Evolutionary conservation across 2,888 invertebrate species (phyloP).

Genomic region (Entomobrya proxima): DNA sequence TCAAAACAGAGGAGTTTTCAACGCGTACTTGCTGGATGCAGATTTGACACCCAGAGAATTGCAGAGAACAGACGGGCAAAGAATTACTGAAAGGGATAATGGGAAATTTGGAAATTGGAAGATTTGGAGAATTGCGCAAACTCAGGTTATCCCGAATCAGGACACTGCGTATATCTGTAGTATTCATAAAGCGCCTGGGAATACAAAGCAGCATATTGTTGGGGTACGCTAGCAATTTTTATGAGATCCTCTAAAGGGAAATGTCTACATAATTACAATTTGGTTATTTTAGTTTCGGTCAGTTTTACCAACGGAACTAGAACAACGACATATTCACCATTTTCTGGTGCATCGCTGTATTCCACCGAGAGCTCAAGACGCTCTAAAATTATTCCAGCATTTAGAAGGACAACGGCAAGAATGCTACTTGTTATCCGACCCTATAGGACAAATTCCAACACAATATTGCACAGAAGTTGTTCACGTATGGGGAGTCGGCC

Average conservation of each 20-base stretch:
- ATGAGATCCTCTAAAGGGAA: neutral
- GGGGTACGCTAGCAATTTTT: neutral
- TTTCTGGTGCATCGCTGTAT: neutral
- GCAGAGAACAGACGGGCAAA: too few relatives aligned
- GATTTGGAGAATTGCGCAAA: neutral
- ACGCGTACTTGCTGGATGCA: too few relatives aligned
- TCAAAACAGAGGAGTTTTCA: too few relatives aligned
- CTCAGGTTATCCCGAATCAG: neutral
- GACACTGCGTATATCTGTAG: neutral
- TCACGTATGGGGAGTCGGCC: neutral
- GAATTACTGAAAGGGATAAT: too few relatives aligned
- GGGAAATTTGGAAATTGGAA: neutral
- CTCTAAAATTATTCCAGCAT: neutral
- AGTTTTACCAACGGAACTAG: neutral
- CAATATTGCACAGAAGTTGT: conserved; percentile 31
- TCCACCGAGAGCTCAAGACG: neutral
- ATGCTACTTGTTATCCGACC: neutral
- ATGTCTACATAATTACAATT: neutral
- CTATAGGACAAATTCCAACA: too few relatives aligned
- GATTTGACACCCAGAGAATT: too few relatives aligned
- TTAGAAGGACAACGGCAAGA: neutral
- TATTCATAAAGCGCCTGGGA: neutral
- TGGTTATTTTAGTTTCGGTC: neutral
- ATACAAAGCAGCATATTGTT: neutral
- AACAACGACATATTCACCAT: neutral